phyloP scores from a whole-genome alignment of 2,113 vertebrate species.

The Brachirus orientalis region DNA sequence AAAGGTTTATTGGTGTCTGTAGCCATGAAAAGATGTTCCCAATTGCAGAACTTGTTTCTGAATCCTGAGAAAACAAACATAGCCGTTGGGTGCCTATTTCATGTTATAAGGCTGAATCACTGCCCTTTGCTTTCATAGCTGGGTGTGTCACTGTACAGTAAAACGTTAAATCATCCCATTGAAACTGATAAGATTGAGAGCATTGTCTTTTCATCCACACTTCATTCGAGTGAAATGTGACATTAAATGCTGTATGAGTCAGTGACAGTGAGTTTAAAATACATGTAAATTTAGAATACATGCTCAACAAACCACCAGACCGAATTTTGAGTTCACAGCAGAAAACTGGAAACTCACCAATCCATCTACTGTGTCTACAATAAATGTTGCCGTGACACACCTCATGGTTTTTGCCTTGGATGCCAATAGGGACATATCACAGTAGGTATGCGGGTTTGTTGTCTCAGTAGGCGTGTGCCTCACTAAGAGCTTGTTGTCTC shows the following conservation, averaged over 20 bases:
- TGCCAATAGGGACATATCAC: conserved; percentile 2
- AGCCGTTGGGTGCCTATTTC: conserved; percentile 25
- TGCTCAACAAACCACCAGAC: background rate
- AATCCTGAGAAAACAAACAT: conserved; percentile 17
- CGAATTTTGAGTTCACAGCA: conserved; percentile 1
- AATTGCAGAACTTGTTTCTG: conserved; percentile 13
- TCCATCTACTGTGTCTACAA: conserved; percentile 4
- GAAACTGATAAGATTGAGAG: conserved; percentile 43
- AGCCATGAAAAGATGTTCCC: conserved; percentile 40
- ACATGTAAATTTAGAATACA: conserved; percentile 13
- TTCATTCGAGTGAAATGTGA: background rate
- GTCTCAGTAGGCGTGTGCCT: conserved; percentile 47
- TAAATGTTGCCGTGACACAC: conserved; percentile 35
- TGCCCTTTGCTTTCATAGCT: conserved; percentile 32
- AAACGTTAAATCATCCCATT: conserved; percentile 20
- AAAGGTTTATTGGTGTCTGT: conserved; percentile 23
- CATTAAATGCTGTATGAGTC: background rate
- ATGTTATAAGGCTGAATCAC: conserved; percentile 34
- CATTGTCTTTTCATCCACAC: conserved; percentile 22
- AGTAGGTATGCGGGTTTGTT: conserved; percentile 38
- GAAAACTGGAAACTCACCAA: conserved; percentile 4
- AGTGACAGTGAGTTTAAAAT: no score
- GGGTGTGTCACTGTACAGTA: conserved; percentile 26
- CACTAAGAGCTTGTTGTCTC: conserved; percentile 52
- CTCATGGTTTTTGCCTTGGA: conserved; percentile 25